Evolutionary conservation across 2,797 vertebrate species (phyloP), one percentile per base, ranked within the genome.

Genomic region (Sarcophilus harrisii): DNA sequence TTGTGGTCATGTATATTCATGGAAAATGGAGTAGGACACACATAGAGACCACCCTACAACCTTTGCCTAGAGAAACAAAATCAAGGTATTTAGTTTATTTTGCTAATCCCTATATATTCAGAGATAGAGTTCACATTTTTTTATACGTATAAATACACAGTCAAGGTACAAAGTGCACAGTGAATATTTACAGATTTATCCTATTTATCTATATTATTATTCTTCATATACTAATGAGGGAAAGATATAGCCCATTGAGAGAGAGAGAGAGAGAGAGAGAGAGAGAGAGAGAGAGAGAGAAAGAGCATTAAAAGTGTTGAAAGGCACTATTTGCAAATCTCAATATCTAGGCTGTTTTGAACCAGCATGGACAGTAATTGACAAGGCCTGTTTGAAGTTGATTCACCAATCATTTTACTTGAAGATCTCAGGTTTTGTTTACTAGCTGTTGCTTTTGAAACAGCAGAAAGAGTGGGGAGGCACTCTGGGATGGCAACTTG

Each of bases 371-470:
- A 57, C 91, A 21, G 73, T 87, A 87, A 87, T 87, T 87, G 73
- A 87, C 73, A 87, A 87, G 73, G 38, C 38, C 73, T 45, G 5
- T 45, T 12, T 95, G 91, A 95, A 94, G 91, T 95, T 95, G 95
- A 92, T 96, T 49, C 91, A 89, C 89, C 59, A 0, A 87, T 55
- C 92, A 89, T 1, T 18, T 38, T 1, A 58, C 13, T 89, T 12
- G 16, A 0, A 16, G 66, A 92, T 6, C 21, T 1, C 60, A 5
- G 10, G 18, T 94, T 92, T 95, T 90, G 32, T 94, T 93, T 94
- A 29, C n/a, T n/a, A 92, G 9, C 1, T 5, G 30, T 52, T 93
- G 57, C 90, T 94, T 96, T 96, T 94, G 92, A 81, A 95, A 93
- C 52, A n/a, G 11, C 92, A 96, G 45, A 90, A 28, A 49, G 60